Evolutionary conservation across 2,888 invertebrate species (phyloP).

Genomic region (Theretra japonica): DNA sequence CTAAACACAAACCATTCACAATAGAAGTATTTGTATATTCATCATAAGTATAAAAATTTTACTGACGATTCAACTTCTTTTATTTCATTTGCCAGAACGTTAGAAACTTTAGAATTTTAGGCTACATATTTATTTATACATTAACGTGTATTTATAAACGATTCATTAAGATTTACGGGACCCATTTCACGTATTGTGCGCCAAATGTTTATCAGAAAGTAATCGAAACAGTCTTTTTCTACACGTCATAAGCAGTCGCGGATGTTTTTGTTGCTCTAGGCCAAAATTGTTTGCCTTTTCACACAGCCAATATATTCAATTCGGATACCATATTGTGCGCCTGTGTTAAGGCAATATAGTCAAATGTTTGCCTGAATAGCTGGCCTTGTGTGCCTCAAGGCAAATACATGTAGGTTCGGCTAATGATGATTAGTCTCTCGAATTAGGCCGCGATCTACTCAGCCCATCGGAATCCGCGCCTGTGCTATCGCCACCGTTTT

Average conservation of each 20-base stretch:
- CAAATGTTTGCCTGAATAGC: neutral
- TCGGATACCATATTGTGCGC: neutral
- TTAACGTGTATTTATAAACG: constrained; percentile 52
- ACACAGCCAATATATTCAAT: neutral
- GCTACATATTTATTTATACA: constrained; percentile 66
- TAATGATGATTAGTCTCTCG: constrained; percentile 28
- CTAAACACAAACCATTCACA: constrained; percentile 46
- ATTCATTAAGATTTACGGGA: constrained; percentile 51
- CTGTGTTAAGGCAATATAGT: neutral
- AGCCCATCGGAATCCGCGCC: constrained; percentile 29
- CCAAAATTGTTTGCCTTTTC: neutral
- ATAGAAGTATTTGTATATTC: constrained; percentile 52
- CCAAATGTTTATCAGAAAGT: constrained; percentile 28
- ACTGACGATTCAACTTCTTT: constrained; percentile 61
- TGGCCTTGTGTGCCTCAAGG: neutral
- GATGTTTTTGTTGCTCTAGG: neutral
- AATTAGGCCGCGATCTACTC: constrained; percentile 36
- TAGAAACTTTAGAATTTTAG: constrained; percentile 62
- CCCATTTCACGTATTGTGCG: constrained; percentile 49
- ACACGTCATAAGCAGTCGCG: neutral
- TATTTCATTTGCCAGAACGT: constrained; percentile 55
- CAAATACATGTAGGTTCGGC: constrained; percentile 1
- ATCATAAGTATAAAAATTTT: constrained; percentile 72
- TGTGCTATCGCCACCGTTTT: neutral
- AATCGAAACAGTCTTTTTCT: constrained; percentile 8